Base-by-base conservation (phyloP, 53 echinoderm and acorn worm species). In the Pentamera pediparva region DNA sequence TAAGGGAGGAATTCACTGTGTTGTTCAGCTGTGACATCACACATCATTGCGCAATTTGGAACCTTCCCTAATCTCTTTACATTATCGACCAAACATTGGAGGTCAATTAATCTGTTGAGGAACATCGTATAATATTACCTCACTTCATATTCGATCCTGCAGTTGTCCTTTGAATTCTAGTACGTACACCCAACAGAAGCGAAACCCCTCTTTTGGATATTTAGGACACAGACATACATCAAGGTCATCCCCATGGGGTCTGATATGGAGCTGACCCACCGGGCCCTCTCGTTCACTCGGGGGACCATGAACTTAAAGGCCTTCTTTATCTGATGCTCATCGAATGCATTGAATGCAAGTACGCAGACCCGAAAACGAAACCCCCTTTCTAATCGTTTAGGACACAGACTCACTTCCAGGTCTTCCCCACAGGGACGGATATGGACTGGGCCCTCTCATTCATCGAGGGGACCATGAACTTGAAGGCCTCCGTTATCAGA, bases 401-500 rank as follows among this genome's bases (percentile, higher is more conserved):
- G 28, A 47, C 41, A 45, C 86, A 6, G 17, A 54, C 72, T 52
- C 35, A 72, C 72, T 72, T 72, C 5, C 50, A 32, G 4, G 37
- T 37, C 4, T 52, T 54, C 10, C 73, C 73, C 26, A 52, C 73
- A 15, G 73, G 73, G 60, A 40, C 76, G 5, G 38, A 24, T 4
- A 61, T 28, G 30, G 61, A 62, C 9, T 74, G 59, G 11, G 62
- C 53, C 30, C 84, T 71, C 30, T 74, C 63, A 21, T 88, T 84
- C 49, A 74, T 78, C 21, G 74, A 55, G 0, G 64, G 77, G 2
- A 91, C 79, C 35, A 95, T 85, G 20, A 65, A 79, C 4, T 85
- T 85, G 57, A 90, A 70, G 19, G 96, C 82, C 3, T 74, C 53
- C n/a, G 64, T 84, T 32, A 95, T 95, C 86, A 91, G 96, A 0